Conservation (phyloP, 2,797 vertebrate species). For the Botia kubotai region DNA sequence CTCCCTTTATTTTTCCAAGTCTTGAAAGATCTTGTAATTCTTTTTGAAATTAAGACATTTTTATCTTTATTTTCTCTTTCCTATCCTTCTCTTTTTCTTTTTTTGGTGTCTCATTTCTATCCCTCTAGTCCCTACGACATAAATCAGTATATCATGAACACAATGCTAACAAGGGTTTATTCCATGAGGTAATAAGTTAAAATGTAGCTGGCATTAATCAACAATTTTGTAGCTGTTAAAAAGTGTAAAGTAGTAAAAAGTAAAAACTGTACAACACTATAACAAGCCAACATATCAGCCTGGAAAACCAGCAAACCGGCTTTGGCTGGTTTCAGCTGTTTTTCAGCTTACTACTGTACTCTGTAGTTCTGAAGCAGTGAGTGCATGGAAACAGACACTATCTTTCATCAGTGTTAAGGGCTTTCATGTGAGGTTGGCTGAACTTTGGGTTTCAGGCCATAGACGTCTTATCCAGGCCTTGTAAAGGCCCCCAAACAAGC, state of each 20-base stretch:
- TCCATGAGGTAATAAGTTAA: too few relatives aligned
- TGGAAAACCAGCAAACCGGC: too few relatives aligned
- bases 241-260: too few relatives aligned
- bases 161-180: not conserved
- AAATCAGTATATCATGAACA: not conserved
- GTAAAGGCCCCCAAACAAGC: constrained; percentile 42
- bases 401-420: not conserved
- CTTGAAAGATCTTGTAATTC: constrained; percentile 19
- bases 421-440: constrained; percentile 52
- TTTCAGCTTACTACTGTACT: too few relatives aligned
- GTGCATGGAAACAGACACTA: not conserved
- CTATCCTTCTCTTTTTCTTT: not conserved
- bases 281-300: too few relatives aligned
- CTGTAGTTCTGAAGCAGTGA: too few relatives aligned
- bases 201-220: too few relatives aligned
- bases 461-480: constrained; percentile 39
- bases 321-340: too few relatives aligned
- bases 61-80: not conserved
- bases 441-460: constrained; percentile 50
- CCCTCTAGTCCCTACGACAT: not conserved
- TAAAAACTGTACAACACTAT: too few relatives aligned
- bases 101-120: not conserved
- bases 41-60: constrained; percentile 12
- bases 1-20: not conserved
- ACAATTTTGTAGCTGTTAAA: too few relatives aligned